Percentiles rank a stretch among this genome's conserved stretches.
These are phyloP conservation scores for Helogale parvula DNA, from an alignment of 2,113 vertebrate species.

Conservation along the genomic window DNA sequence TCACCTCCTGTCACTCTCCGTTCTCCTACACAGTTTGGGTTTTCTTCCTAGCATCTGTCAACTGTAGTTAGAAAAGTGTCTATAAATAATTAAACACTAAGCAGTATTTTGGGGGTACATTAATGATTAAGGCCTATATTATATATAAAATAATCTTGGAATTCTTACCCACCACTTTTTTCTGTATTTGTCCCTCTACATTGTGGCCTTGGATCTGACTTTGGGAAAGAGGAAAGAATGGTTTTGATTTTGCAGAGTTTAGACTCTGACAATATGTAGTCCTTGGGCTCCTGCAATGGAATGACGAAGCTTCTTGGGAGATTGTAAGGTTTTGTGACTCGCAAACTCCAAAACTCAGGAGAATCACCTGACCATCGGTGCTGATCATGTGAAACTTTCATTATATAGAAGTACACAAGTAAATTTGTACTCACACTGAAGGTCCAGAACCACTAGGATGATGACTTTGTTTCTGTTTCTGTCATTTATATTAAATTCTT, in stretches of 20 bases:
- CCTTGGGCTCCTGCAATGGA: neutral
- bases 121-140: neutral
- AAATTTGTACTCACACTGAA: neutral
- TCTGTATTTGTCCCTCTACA: neutral
- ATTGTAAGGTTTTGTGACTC: neutral
- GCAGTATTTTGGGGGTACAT: neutral
- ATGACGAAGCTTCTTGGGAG: neutral
- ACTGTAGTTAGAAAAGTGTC: neutral
- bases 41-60: neutral
- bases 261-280: neutral
- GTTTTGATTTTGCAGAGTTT: neutral
- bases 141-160: neutral
- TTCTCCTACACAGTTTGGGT: neutral
- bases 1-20: neutral
- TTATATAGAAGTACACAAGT: neutral
- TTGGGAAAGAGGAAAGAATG: neutral
- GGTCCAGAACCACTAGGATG: neutral
- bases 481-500: neutral
- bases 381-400: neutral
- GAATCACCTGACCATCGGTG: neutral
- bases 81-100: neutral
- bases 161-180: neutral
- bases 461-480: neutral
- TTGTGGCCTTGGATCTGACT: neutral
- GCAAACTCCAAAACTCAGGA: neutral